Base-by-base conservation (phyloP, 2,797 vertebrate species). In the Eulemur coronatus region DNA sequence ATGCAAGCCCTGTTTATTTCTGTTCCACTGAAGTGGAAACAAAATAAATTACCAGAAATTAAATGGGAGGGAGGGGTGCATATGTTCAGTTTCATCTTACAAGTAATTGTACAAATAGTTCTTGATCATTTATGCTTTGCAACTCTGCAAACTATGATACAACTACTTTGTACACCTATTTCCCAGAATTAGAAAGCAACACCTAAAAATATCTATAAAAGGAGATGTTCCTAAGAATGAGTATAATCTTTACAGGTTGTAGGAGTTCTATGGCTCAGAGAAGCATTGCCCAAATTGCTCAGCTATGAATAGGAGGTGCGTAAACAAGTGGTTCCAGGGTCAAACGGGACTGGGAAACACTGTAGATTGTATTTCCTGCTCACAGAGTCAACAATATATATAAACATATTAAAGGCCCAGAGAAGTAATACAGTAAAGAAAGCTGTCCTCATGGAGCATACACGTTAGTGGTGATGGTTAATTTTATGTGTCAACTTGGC, bases 41-140 rank as follows among this genome's bases (percentile, higher is more conserved):
- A 87, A 88, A 72, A 76, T 88, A 59, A 79, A 67, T 41, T n/a
- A 70, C 11, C 67, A 94, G 33, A 89, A 94, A 89, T 65, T 70
- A 79, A 80, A 38, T 22, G 10, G 4, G 28, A 28, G 4, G 4
- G 17, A 7, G 17, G 5, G 24, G 17, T 65, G 15, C 15, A 18
- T 43, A 82, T 11, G 20, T 15, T 91, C 7, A 72, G 28, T 67
- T 90, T 30, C 26, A 89, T 24, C 43, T 89, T 28, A 80, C 35
- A 88, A 95, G 20, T 30, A 89, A 72, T 0, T 78, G 11, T 30
- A 92, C 24, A 59, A 75, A 75, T 26, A 46, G 0, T 91, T 87
- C 86, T 78, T 76, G 20, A 72, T 84, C 30, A 59, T 43, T 87
- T 57, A 52, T 82, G 55, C 33, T 88, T 43, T 85, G 15, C n/a